Percentiles rank a stretch among this genome's conserved stretches.
phyloP scores from a whole-genome alignment of 2,113 vertebrate species.

The Lepus americanus region DNA sequence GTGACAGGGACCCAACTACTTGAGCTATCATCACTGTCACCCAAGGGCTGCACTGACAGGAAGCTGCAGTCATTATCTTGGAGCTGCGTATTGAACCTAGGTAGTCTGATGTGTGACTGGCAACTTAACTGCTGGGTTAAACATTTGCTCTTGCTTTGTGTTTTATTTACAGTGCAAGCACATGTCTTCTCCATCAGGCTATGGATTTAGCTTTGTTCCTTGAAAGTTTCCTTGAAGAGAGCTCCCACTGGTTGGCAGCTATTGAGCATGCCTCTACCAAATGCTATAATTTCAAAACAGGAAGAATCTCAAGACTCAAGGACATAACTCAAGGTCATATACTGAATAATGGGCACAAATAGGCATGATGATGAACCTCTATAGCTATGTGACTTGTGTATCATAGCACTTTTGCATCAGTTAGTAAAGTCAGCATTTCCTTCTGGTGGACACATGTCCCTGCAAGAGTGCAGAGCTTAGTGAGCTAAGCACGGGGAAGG shows the following conservation, averaged over 20 bases:
- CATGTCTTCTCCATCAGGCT: not conserved
- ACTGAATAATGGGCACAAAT: not conserved
- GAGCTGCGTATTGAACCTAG: too few relatives aligned
- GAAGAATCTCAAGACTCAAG: not conserved
- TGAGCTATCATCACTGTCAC: too few relatives aligned
- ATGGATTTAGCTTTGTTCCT: not conserved
- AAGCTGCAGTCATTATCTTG: too few relatives aligned
- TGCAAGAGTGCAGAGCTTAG: not conserved
- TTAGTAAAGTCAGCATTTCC: not conserved
- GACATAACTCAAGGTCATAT: not conserved
- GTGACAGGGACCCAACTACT: too few relatives aligned
- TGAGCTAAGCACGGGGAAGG: fast-evolving
- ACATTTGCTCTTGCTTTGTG: not conserved
- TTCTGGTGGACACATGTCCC: not conserved
- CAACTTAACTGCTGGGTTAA: too few relatives aligned
- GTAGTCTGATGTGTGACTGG: too few relatives aligned
- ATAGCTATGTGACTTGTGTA: not conserved
- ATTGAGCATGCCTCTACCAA: not conserved
- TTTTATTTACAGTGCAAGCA: not conserved
- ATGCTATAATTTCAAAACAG: not conserved
- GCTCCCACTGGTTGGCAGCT: not conserved
- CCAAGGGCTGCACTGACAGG: too few relatives aligned
- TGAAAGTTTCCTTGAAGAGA: not conserved
- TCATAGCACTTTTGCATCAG: not conserved
- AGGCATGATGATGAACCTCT: not conserved